Percentiles rank a stretch among this genome's conserved stretches.
phyloP scores from a whole-genome alignment of 92 coral and sea anemone species.

The Porites cylindrica region DNA sequence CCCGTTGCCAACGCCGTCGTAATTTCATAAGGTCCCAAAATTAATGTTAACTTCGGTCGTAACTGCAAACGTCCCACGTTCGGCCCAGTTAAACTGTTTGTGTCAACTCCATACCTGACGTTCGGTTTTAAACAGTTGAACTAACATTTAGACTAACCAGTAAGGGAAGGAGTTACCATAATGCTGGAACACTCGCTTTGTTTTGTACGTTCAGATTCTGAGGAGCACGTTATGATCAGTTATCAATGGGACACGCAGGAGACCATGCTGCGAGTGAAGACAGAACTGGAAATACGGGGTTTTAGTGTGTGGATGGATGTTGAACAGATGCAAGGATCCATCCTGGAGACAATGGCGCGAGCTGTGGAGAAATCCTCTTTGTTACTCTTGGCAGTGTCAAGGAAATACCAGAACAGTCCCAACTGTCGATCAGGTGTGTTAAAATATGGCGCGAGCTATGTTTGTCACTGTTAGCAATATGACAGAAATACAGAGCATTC shows the following conservation, averaged over 20 bases:
- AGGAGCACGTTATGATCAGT: slow-evolving; percentile 73
- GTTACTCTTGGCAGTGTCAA: slow-evolving; percentile 68
- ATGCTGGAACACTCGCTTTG: background rate
- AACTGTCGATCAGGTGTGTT: slow-evolving; percentile 75
- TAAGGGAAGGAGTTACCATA: background rate
- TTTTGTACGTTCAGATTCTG: slow-evolving; percentile 36
- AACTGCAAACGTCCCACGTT: too few relatives aligned
- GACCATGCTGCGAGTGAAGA: slow-evolving; percentile 63
- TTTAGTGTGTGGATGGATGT: slow-evolving; percentile 77
- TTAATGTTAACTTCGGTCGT: too few relatives aligned
- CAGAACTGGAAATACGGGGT: slow-evolving; percentile 57
- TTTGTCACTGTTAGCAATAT: background rate
- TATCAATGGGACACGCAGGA: slow-evolving; percentile 82
- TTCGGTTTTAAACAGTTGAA: too few relatives aligned
- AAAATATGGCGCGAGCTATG: background rate
- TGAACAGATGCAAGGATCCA: slow-evolving; percentile 80
- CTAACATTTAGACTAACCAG: too few relatives aligned
- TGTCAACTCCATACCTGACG: too few relatives aligned
- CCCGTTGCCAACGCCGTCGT: too few relatives aligned
- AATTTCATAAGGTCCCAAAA: too few relatives aligned
- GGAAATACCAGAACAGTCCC: slow-evolving; percentile 78
- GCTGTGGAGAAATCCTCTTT: slow-evolving; percentile 76
- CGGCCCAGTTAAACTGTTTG: too few relatives aligned
- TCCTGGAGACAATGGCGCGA: slow-evolving; percentile 80
- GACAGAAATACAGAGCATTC: too few relatives aligned